Conservation (phyloP, 2,797 vertebrate species). For the Melanotaenia parkinsoni region DNA sequence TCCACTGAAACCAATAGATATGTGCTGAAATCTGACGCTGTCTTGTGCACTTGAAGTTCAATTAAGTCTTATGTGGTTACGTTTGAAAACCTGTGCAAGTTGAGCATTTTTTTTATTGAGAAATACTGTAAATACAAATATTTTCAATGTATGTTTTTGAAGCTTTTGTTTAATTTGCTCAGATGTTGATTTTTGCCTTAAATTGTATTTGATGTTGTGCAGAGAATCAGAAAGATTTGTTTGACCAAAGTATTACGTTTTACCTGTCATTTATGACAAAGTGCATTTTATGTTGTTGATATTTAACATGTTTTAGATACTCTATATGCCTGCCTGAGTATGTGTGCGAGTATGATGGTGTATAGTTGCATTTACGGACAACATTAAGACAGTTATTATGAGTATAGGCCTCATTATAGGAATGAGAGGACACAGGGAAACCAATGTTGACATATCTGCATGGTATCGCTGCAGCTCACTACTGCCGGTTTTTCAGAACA, state of each 20-base stretch:
- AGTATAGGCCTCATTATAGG: constrained; percentile 23
- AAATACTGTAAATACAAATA: constrained; percentile 79
- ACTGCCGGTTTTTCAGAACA: constrained; percentile 42
- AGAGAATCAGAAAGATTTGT: constrained; percentile 61
- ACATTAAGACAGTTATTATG: constrained; percentile 30
- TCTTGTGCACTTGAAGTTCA: constrained; percentile 56
- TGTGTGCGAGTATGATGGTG: constrained; percentile 42
- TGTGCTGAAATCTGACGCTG: constrained; percentile 50
- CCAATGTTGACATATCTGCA: constrained; percentile 26
- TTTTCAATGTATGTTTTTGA: constrained; percentile 77
- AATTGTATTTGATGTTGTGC: constrained; percentile 74
- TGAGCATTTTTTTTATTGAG: constrained; percentile 79
- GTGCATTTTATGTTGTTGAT: constrained; percentile 77
- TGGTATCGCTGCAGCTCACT: constrained; percentile 48
- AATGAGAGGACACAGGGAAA: constrained; percentile 4
- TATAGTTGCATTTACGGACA: constrained; percentile 57
- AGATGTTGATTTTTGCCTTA: constrained; percentile 76
- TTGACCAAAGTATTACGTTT: constrained; percentile 85
- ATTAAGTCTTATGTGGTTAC: constrained; percentile 52
- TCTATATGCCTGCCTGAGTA: constrained; percentile 32
- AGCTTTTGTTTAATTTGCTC: constrained; percentile 64
- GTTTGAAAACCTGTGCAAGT: constrained; percentile 67
- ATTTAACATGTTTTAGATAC: constrained; percentile 48
- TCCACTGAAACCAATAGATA: constrained; percentile 55
- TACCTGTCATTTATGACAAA: constrained; percentile 60